phyloP scores from a whole-genome alignment of 1,140 invertebrate species.

The Aphidius ervi region DNA sequence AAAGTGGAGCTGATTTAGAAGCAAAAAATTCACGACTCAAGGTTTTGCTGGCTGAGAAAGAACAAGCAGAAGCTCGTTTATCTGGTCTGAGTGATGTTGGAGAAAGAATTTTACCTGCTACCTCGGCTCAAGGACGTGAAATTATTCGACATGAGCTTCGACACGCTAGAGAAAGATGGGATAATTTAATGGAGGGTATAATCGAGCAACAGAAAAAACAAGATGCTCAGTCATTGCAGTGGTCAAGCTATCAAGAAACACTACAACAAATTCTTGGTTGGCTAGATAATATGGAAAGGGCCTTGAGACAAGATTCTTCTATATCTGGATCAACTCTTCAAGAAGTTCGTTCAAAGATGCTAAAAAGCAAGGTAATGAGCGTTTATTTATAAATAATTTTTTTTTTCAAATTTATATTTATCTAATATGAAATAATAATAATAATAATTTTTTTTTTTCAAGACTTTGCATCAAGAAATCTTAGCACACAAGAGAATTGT shows the following conservation, averaged over 20 bases:
- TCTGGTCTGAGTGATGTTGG: conserved; percentile 68
- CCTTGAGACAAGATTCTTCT: conserved; percentile 67
- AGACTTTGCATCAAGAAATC: conserved; percentile 83
- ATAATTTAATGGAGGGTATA: conserved; percentile 75
- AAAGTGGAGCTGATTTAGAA: conserved; percentile 49
- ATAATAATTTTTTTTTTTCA: no score
- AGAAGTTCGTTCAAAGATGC: conserved; percentile 80
- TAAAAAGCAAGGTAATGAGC: conserved; percentile 71
- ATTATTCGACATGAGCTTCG: conserved; percentile 78
- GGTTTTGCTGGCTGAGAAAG: conserved; percentile 74
- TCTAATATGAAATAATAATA: no score
- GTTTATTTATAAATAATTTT: neutral
- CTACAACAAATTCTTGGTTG: conserved; percentile 78
- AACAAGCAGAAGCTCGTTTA: conserved; percentile 77
- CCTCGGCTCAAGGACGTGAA: conserved; percentile 84
- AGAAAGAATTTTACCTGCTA: conserved; percentile 86
- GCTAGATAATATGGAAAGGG: conserved; percentile 83
- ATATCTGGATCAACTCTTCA: conserved; percentile 70
- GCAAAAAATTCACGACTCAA: conserved; percentile 66
- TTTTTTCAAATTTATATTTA: no score
- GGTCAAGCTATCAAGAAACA: conserved; percentile 81
- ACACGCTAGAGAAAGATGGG: conserved; percentile 76
- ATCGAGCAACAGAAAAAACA: conserved; percentile 77
- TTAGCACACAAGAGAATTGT: conserved; percentile 83
- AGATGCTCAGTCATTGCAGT: conserved; percentile 78